Base-by-base conservation (phyloP, 1,140 invertebrate genomes). In the Nymphalis io region DNA sequence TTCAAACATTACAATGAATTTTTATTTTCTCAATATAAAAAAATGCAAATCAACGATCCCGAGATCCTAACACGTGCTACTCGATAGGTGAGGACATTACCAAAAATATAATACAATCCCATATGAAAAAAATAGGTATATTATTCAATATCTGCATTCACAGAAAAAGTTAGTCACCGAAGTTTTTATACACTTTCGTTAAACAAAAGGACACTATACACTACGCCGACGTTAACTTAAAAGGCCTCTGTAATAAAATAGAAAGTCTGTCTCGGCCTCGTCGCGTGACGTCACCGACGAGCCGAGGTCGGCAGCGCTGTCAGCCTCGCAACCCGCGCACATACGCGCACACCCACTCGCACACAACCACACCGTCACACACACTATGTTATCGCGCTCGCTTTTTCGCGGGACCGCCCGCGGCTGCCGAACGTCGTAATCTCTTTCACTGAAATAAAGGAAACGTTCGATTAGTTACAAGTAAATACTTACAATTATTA, bases 391-490 rank as follows among this genome's bases (percentile, higher is more conserved):
- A 87, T 85, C 85, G 85, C 81, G 84, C 81, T 80, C 80, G 78
- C 83, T 88, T 87, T 78, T 74, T 84, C 62, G 80, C 75, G 80
- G 85, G 82, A 70, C 77, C 82, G 73, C 84, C 81, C 73, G 81
- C 70, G 57, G 82, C 82, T 79, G 85, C 83, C 88, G 86, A 85
- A 84, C 88, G 85, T 78, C 85, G 83, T 75, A 82, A 79, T 87
- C 84, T 87, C 83, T 90, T 88, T 90, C 88, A 90, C 88, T 90
- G 85, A 4, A 80, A 81, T 71, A 58, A 70, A 63, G 76, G 71
- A 73, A 61, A 61, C 27, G 40, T 40, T 38, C 11, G 0, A 33
- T 58, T 18, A 5, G 33, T 61, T 46, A 27, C 20, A 10, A 11
- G 21, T 42, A 8, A 6, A 13, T 18, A 11, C 8, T 42, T 42